A percentile compares a stretch with the other conserved stretches of the same genome.
Conservation (phyloP, 2,113 vertebrate genomes). For the Vicugna pacos region DNA sequence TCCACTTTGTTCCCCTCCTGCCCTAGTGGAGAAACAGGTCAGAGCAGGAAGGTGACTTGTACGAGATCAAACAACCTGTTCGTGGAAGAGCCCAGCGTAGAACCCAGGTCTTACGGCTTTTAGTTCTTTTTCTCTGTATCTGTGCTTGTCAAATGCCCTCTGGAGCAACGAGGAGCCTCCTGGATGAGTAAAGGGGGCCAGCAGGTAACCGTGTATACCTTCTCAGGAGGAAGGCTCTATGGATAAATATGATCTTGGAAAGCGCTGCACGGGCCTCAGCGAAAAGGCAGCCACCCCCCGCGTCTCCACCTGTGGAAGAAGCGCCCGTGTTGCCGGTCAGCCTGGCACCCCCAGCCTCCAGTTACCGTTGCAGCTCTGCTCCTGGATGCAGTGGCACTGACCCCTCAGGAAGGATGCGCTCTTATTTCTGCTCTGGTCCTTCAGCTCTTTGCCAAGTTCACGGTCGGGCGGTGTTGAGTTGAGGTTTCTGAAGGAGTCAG, state of each 20-base stretch:
- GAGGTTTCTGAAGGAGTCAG: background rate
- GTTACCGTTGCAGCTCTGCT: rapidly evolving
- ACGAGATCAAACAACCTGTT: background rate
- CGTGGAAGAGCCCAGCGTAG: background rate
- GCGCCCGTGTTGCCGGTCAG: rapidly evolving
- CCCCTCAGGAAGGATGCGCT: background rate
- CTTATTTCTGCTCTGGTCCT: background rate
- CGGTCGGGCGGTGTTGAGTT: background rate
- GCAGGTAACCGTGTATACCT: rapidly evolving
- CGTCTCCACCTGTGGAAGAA: rapidly evolving
- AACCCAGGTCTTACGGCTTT: background rate
- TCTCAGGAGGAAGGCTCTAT: background rate
- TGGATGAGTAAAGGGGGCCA: too few species aligned
- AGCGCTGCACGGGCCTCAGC: background rate
- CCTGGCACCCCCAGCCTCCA: background rate
- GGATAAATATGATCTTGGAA: background rate
- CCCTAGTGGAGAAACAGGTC: background rate
- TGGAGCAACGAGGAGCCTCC: background rate
- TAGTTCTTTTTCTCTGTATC: background rate
- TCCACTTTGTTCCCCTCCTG: background rate
- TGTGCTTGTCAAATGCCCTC: background rate
- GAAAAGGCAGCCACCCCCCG: background rate
- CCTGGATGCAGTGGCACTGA: background rate
- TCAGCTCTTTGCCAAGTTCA: background rate
- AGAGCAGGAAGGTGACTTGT: background rate